Evolutionary conservation across 1,140 invertebrate species (phyloP).

Genomic region (Akabosia matsudoensis): DNA sequence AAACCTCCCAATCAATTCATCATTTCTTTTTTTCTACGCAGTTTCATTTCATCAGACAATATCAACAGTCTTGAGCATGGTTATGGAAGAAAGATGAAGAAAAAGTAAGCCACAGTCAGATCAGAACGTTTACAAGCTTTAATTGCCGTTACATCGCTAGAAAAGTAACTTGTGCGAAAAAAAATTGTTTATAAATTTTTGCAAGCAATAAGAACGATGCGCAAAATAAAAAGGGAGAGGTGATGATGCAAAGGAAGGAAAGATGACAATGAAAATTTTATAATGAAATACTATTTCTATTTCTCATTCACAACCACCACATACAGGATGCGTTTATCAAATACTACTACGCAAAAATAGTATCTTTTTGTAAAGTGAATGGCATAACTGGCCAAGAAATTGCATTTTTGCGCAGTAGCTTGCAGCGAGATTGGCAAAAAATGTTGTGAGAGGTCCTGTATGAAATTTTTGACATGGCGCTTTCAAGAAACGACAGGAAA

Average conservation of each 20-base stretch:
- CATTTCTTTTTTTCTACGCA: constrained; percentile 18
- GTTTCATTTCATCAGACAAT: constrained; percentile 17
- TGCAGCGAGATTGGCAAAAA: background rate
- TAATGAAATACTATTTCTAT: background rate
- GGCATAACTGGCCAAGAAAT: too few species aligned
- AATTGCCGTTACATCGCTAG: background rate
- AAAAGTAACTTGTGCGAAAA: too few species aligned
- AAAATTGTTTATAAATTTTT: background rate
- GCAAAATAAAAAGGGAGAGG: background rate
- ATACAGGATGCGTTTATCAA: background rate
- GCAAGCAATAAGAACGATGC: background rate
- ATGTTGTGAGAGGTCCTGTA: background rate
- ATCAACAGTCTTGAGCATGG: constrained; percentile 9
- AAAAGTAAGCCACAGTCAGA: background rate
- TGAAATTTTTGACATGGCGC: background rate
- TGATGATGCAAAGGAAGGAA: background rate
- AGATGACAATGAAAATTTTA: background rate
- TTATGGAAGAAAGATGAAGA: background rate
- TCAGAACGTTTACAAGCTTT: background rate
- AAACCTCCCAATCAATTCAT: constrained; percentile 13
- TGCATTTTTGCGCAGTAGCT: constrained; percentile 4
- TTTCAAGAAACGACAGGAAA: background rate
- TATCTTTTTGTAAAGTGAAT: too few species aligned
- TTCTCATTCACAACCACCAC: background rate
- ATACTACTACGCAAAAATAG: background rate